A percentile compares a stretch with the other conserved stretches of the same genome.
phyloP scores from a whole-genome alignment of 2,888 invertebrate species.

The Tipula helvola region DNA sequence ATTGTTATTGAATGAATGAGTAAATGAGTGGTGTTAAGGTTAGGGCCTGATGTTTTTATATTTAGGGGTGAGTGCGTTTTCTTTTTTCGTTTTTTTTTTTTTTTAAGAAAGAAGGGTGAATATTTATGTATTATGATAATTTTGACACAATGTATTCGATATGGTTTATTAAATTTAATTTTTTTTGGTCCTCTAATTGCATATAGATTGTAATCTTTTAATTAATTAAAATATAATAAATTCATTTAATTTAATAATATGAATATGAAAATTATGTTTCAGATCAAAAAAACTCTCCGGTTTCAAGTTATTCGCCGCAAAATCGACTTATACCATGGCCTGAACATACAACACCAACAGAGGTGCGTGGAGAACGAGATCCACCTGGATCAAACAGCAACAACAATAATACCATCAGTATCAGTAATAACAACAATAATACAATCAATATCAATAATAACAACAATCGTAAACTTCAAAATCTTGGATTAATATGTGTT shows the following conservation, averaged over 20 bases:
- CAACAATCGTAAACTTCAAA: conserved; percentile 39
- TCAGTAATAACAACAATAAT: conserved; percentile 14
- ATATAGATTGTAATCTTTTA: not conserved
- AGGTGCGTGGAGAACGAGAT: conserved; percentile 18
- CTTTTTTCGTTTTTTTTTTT: not conserved
- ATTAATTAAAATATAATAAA: not conserved
- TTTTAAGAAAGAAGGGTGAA: not conserved
- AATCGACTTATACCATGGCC: conserved; percentile 31
- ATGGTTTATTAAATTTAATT: not conserved
- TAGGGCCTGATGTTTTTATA: not conserved
- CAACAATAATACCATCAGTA: conserved; percentile 16
- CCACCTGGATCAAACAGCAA: not conserved
- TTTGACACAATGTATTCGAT: not conserved
- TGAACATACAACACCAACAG: conserved; percentile 28
- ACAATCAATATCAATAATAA: no score
- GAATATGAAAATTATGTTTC: not conserved
- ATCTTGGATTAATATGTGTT: conserved; percentile 77
- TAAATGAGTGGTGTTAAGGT: conserved; percentile 4
- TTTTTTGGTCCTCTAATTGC: not conserved
- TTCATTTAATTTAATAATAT: not conserved
- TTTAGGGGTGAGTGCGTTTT: not conserved
- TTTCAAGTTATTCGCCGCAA: conserved; percentile 29
- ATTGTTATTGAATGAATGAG: conserved; percentile 4
- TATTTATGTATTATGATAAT: not conserved
- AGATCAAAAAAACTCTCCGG: conserved; percentile 27